Evolutionary conservation across 2,888 invertebrate genomes (phyloP), one percentile per base, ranked within the genome.

Genomic region (Leistus spinibarbis): DNA sequence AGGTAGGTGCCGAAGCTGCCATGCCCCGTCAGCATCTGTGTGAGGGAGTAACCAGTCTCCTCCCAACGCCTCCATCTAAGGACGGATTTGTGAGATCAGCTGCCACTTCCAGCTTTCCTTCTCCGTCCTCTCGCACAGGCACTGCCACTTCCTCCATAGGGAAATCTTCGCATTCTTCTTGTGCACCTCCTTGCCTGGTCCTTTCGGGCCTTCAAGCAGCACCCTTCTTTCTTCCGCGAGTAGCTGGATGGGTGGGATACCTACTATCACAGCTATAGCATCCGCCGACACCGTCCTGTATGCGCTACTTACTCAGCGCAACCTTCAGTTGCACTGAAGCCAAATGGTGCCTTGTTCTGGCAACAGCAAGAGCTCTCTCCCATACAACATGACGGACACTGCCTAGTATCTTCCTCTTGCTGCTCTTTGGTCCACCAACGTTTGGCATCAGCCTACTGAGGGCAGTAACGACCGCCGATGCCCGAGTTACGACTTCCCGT

Each of bases 61-160:
- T 65, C 65, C 13, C 65, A 40, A 40, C 20, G 65, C 40, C 54
- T 27, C n/a, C 65, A 65, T 9, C 40, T 2, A 65, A 17, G 65
- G 40, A 19, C 5, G 9, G 7, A 65, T 5, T 2, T 65, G 9
- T 2, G 65, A 53, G 2, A 65, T 65, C 3, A 65, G 5, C 4
- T 53, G 7, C 10, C 40, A 9, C n/a, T 17, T 65, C 65, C 65
- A 27, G 16, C 17, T 20, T 27, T 19, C 17, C 17, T 40, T 40
- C 20, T 9, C 40, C 2, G 7, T 20, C 16, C 9, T 16, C 10
- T 27, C 27, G 40, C 27, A 65, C 19, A 17, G 2, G 5, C 40
- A 9, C 4, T 27, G 27, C 40, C 24, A 17, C 23, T 5, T 5
- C n/a, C 24, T 63, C 24, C 13, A 13, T n/a, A 16, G n/a, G n/a